Evolutionary conservation across 1,140 invertebrate species (phyloP), one percentile per base, ranked within the genome.

Genomic region (Zaprionus gabonicus): DNA sequence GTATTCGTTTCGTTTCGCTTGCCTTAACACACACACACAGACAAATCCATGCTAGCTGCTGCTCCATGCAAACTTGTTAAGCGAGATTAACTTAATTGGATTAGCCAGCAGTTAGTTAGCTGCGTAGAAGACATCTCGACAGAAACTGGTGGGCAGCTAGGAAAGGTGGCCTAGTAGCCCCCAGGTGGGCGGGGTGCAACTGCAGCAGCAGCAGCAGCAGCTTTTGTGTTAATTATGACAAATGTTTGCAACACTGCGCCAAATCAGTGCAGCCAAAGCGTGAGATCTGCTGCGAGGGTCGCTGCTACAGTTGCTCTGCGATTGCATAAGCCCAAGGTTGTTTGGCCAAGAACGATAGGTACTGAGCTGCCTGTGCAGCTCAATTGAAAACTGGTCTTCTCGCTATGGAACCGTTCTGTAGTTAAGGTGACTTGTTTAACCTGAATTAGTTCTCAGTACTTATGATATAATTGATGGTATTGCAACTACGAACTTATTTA

Each of bases 41-140:
- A n/a, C n/a, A n/a, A n/a, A 56, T 66, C 36, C 53, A 6, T 46
- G 6, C 23, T 7, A 56, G 25, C 57, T 36, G 60, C 69, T 65
- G 69, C 31, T 65, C 69, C 44, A 57, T 59, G 55, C 36, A 75
- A 75, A 75, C 72, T 74, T 58, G 72, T 70, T 75, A 69, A 63
- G 51, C 72, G 36, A 75, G 72, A 69, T 75, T 75, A 75, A 75
- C 27, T 75, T 70, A 75, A 75, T 74, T 75, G 72, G 72, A 75
- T 74, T 74, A 74, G 71, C 56, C 64, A 68, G 64, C 64, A 55
- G 64, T 55, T 73, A 67, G 64, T 57, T 57, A 46, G 36, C 51
- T 57, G 69, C 58, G 49, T 63, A 70, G 68, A 64, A 64, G 68
- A 53, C 62, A 72, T 65, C 69, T 36, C 17, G n/a, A 15, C n/a